Conservation (phyloP, 1,140 invertebrate species). For the Babylonia areolata region DNA sequence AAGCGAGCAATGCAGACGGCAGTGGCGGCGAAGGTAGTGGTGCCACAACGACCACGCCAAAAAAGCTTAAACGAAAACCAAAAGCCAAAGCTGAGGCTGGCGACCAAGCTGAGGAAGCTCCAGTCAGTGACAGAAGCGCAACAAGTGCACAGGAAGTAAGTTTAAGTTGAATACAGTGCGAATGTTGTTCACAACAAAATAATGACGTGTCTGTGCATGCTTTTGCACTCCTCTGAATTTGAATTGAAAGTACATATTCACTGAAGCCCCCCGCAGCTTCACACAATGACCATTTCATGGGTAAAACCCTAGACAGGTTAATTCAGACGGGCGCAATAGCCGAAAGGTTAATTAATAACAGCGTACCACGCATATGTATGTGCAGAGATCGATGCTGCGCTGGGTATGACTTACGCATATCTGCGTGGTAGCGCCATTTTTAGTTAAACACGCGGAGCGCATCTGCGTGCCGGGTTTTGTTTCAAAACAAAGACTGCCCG, state of each 20-base stretch:
- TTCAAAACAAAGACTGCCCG: too few species aligned
- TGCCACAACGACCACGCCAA: constrained; percentile 13
- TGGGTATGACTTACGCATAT: too few species aligned
- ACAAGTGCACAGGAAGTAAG: constrained; percentile 49
- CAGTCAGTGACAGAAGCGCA: constrained; percentile 55
- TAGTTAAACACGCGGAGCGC: too few species aligned
- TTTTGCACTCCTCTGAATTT: not conserved
- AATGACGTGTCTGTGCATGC: too few species aligned
- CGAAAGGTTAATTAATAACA: not conserved
- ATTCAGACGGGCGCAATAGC: not conserved
- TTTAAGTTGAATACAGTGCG: not conserved
- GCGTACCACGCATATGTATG: constrained; percentile 79
- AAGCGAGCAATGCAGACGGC: too few species aligned
- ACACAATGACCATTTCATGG: not conserved
- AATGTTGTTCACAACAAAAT: not conserved
- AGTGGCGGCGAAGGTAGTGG: not conserved
- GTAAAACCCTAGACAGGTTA: not conserved
- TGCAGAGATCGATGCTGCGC: too few species aligned
- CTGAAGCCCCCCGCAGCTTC: not conserved
- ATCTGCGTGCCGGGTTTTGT: too few species aligned
- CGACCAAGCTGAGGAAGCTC: constrained; percentile 49
- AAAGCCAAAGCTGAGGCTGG: constrained; percentile 43
- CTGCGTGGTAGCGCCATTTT: too few species aligned
- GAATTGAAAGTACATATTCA: constrained; percentile 58
- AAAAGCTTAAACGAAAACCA: constrained; percentile 57